Percentiles rank a stretch among this genome's conserved stretches.
phyloP scores from a whole-genome alignment of 2,888 invertebrate genomes.

The Caenorhabditis doughertyi region DNA sequence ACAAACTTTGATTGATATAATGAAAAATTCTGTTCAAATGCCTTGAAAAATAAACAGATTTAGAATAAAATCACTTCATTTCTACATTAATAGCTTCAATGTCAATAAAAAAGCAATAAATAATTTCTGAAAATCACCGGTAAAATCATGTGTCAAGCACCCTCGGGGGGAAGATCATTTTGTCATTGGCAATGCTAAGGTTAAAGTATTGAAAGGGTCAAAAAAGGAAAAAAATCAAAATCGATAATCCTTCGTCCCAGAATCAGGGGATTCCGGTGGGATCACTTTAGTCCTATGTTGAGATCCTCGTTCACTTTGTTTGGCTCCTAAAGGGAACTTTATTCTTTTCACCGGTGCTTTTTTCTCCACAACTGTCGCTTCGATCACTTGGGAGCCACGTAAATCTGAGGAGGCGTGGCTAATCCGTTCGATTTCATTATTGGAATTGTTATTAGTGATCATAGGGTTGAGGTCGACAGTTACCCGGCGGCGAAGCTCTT shows the following conservation, averaged over 20 bases:
- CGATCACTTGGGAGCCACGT: conserved; percentile 53
- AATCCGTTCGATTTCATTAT: conserved; percentile 49
- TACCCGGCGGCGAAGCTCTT: conserved; percentile 34
- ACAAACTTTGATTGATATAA: too few relatives aligned
- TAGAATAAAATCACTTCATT: too few relatives aligned
- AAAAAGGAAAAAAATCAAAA: conserved; percentile 20
- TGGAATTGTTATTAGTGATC: conserved; percentile 26
- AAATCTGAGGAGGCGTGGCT: conserved; percentile 57
- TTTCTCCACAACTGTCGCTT: conserved; percentile 49
- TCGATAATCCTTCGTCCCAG: conserved; percentile 33
- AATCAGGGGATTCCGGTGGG: conserved; percentile 35
- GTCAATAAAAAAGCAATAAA: too few relatives aligned
- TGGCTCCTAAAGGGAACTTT: conserved; percentile 72
- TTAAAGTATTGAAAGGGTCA: neutral
- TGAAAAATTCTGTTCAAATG: too few relatives aligned
- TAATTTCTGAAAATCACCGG: too few relatives aligned
- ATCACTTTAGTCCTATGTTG: conserved; percentile 46
- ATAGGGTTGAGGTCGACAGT: conserved; percentile 37
- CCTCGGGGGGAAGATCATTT: too few relatives aligned
- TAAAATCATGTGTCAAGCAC: too few relatives aligned
- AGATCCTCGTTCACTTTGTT: conserved; percentile 67
- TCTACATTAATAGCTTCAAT: too few relatives aligned
- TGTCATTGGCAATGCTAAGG: too few relatives aligned
- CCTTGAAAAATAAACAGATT: too few relatives aligned
- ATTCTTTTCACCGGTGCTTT: conserved; percentile 68